Percentiles rank a stretch among this genome's conserved stretches.
phyloP scores from a whole-genome alignment of 2,113 vertebrate species.

The Tichodroma muraria region DNA sequence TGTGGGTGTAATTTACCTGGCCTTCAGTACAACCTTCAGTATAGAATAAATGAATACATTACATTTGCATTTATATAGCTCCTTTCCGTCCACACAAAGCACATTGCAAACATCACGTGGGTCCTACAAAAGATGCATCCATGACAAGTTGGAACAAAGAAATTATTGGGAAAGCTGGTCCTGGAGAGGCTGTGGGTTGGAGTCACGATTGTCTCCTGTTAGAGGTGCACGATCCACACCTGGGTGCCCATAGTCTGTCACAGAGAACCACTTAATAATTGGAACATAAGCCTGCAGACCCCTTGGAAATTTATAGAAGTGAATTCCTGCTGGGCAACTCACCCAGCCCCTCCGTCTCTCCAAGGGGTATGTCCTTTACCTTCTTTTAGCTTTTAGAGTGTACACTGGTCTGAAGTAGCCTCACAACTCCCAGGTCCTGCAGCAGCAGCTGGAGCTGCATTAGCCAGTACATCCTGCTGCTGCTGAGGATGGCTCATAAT shows the following conservation, averaged over 20 bases:
- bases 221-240: neutral
- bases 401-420: neutral
- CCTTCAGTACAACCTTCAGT: constrained; percentile 39
- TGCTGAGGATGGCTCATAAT: neutral
- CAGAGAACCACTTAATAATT: neutral
- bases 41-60: constrained; percentile 22
- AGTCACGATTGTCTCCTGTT: neutral
- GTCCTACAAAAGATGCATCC: neutral
- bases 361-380: neutral
- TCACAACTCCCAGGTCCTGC: neutral
- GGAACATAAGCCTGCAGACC: neutral
- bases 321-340: neutral
- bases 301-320: neutral
- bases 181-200: neutral
- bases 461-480: neutral
- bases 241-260: neutral
- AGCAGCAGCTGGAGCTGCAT: neutral
- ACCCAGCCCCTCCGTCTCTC: neutral
- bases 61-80: constrained; percentile 50
- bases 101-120: neutral
- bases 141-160: neutral
- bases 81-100: neutral
- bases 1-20: constrained; percentile 7
- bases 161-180: neutral
- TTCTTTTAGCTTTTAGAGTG: neutral